Evolutionary conservation across 1,140 invertebrate genomes (phyloP).

Genomic region (Sitophilus oryzae): DNA sequence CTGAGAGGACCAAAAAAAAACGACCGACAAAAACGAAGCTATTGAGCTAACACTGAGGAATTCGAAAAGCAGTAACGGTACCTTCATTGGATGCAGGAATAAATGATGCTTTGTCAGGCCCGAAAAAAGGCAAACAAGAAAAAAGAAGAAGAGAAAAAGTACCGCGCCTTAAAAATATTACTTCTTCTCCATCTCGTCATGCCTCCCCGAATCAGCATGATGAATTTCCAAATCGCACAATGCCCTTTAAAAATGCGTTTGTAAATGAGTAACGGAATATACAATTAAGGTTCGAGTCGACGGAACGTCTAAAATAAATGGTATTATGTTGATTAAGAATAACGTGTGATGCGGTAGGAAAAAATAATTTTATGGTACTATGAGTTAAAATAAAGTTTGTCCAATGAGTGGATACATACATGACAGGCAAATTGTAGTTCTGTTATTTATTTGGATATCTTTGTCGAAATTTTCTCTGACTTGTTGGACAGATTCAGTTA

Average conservation of each 20-base stretch:
- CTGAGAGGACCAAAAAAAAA: neutral
- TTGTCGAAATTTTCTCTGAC: too few species aligned
- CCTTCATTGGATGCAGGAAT: conserved; percentile 13
- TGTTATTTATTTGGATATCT: too few species aligned
- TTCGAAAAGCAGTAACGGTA: conserved; percentile 10
- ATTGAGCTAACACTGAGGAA: neutral
- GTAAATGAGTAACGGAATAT: conserved; percentile 16
- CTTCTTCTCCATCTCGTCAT: conserved; percentile 11
- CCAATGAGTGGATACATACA: too few species aligned
- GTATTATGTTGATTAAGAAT: neutral
- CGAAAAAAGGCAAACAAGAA: neutral
- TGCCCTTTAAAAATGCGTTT: conserved; percentile 17
- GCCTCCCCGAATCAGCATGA: conserved; percentile 7
- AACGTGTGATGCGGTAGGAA: neutral
- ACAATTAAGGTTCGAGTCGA: conserved; percentile 17
- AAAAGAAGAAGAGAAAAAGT: conserved; percentile 1
- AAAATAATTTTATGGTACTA: too few species aligned
- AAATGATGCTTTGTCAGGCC: conserved; percentile 21
- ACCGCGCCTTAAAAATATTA: conserved; percentile 12
- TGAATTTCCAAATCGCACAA: conserved; percentile 21
- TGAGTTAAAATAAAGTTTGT: too few species aligned
- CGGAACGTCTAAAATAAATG: conserved; percentile 5
- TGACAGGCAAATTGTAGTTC: too few species aligned
- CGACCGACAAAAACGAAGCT: neutral
- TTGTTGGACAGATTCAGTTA: too few species aligned